Conservation (phyloP, 2,888 invertebrate species). For the Biston stratarius region DNA sequence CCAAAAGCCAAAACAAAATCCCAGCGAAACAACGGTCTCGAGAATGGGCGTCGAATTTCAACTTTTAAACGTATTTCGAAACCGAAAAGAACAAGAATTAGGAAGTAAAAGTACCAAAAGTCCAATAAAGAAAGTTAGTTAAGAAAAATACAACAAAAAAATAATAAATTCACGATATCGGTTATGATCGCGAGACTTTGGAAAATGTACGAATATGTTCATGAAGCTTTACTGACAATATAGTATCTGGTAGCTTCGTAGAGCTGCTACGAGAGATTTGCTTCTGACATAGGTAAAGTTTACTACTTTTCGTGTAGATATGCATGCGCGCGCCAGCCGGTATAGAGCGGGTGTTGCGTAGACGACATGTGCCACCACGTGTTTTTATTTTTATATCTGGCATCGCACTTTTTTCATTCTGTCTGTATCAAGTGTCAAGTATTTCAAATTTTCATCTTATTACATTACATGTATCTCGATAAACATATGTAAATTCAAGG, state of each 20-base stretch:
- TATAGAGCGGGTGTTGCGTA: too few species aligned
- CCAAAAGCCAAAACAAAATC: slow-evolving; percentile 45
- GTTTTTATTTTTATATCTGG: too few species aligned
- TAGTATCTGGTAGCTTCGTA: slow-evolving; percentile 16
- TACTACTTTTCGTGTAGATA: too few species aligned
- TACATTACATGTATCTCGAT: too few species aligned
- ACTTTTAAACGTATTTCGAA: slow-evolving; percentile 48
- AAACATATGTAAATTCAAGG: too few species aligned
- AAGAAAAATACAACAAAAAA: slow-evolving; percentile 24
- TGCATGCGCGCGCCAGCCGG: too few species aligned
- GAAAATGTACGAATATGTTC: background rate
- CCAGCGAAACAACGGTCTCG: slow-evolving; percentile 45
- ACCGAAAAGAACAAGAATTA: slow-evolving; percentile 39
- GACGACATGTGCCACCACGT: too few species aligned
- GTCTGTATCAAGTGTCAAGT: too few species aligned
- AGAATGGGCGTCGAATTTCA: slow-evolving; percentile 44
- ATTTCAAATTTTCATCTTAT: too few species aligned
- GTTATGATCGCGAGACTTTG: slow-evolving; percentile 4
- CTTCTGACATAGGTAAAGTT: background rate
- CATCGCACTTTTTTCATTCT: too few species aligned
- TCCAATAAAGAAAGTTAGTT: slow-evolving; percentile 38
- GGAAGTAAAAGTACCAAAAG: slow-evolving; percentile 33
- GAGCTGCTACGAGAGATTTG: slow-evolving; percentile 22
- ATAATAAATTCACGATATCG: slow-evolving; percentile 24
- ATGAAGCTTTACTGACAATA: too few species aligned